Conservation (phyloP, 2,888 invertebrate genomes). For the Ariolimax columbianus region DNA sequence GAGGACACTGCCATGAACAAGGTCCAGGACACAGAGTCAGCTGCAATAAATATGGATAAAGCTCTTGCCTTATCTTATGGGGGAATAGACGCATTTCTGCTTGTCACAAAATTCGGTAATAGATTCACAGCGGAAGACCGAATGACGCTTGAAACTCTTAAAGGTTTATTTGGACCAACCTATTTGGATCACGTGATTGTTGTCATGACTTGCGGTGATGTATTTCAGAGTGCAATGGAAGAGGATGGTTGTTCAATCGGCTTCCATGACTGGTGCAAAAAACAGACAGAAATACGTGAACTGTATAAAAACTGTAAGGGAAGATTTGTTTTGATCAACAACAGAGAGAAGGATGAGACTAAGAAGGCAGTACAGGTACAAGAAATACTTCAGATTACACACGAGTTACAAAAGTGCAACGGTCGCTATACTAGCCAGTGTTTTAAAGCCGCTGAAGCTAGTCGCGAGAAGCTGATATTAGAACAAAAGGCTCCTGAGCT, state of each 20-base stretch:
- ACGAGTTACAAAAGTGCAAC: neutral
- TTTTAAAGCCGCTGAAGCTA: neutral
- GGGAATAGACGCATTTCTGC: slow-evolving; percentile 7
- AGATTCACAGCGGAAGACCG: neutral
- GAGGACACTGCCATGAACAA: neutral
- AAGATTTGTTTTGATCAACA: neutral
- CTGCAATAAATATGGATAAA: neutral
- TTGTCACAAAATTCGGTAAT: neutral
- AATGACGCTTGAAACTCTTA: neutral
- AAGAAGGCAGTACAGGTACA: neutral
- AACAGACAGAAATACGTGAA: neutral
- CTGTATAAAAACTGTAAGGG: neutral
- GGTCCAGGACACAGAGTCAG: neutral
- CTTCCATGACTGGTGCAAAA: neutral
- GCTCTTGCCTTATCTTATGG: neutral
- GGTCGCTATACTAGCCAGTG: neutral
- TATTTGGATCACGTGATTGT: neutral
- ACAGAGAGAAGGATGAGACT: neutral
- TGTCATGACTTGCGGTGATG: slow-evolving; percentile 1
- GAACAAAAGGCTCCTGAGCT: neutral
- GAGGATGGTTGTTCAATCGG: neutral
- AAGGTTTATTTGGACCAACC: neutral
- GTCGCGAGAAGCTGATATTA: neutral
- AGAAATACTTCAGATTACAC: neutral
- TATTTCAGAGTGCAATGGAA: neutral